Evolutionary conservation across 30 jellyfish, hydroid and myxozoan genomes (phyloP).

Genomic region (Turritopsis rubra): DNA sequence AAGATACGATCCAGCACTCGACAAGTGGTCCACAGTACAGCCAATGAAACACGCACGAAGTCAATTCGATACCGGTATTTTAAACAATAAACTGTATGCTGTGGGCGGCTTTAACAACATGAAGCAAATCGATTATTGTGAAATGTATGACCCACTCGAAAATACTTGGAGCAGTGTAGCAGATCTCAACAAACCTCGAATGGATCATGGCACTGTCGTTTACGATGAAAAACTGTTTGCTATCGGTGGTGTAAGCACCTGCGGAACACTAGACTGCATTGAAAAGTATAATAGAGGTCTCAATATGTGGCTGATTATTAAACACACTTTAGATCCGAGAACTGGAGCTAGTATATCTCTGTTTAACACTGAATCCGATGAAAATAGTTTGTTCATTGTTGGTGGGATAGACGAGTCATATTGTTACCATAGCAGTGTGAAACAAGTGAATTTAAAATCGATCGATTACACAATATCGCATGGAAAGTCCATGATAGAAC

Average conservation of each 20-base stretch:
- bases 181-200: neutral
- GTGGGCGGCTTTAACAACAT: conserved; percentile 5
- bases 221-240: neutral
- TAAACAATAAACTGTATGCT: conserved; percentile 2
- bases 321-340: conserved; percentile 11
- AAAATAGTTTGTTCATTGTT: neutral
- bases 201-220: conserved; percentile 9
- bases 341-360: conserved; percentile 1
- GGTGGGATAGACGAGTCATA: neutral
- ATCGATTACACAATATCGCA: neutral
- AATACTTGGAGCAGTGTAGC: neutral
- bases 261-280: conserved; percentile 6
- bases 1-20: conserved; percentile 7
- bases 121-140: neutral
- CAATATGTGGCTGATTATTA: conserved; percentile 4
- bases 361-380: neutral
- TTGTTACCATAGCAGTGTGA: conserved; percentile 11
- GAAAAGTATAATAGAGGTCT: conserved; percentile 4
- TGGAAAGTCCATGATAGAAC: conserved; percentile 7
- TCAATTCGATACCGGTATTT: neutral
- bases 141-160: neutral
- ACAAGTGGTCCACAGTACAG: conserved; percentile 1
- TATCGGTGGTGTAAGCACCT: neutral
- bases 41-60: conserved; percentile 7
- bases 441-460: neutral